Evolutionary conservation across 2,113 vertebrate species (phyloP).

Genomic region (Potamarius usumacintae): DNA sequence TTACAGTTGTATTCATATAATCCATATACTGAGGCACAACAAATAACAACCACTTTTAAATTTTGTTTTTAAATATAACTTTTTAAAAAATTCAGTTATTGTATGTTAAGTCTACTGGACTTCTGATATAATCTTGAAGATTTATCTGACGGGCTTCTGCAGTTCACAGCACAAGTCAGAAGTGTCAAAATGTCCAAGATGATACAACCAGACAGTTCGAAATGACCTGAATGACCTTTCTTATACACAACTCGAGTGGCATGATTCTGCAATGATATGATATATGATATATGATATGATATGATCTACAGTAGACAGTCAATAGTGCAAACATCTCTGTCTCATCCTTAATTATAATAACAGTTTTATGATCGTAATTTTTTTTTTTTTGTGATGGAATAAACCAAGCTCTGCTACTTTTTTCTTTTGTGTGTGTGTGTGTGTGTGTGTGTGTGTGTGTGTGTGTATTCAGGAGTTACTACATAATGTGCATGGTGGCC

Average conservation of each 20-base stretch:
- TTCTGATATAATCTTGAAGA: background rate
- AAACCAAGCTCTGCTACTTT: background rate
- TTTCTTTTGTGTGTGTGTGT: constrained; percentile 1
- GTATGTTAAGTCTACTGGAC: background rate
- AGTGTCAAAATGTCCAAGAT: background rate
- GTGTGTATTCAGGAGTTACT: constrained; percentile 45
- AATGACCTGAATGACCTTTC: background rate
- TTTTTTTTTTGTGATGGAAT: background rate
- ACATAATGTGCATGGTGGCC: constrained; percentile 52
- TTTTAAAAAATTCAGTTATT: background rate
- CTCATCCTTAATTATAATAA: background rate
- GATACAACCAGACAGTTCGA: background rate
- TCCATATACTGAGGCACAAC: background rate
- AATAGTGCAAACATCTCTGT: background rate
- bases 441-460: background rate
- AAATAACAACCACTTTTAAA: background rate
- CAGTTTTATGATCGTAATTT: background rate
- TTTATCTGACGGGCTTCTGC: background rate
- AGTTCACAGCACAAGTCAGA: background rate
- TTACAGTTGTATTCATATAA: background rate
- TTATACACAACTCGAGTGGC: background rate
- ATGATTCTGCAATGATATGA: background rate
- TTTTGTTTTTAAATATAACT: background rate
- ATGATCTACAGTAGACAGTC: background rate
- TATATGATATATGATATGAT: background rate